Conservation (phyloP, 2,797 vertebrate species). For the Fistularia tabacaria region DNA sequence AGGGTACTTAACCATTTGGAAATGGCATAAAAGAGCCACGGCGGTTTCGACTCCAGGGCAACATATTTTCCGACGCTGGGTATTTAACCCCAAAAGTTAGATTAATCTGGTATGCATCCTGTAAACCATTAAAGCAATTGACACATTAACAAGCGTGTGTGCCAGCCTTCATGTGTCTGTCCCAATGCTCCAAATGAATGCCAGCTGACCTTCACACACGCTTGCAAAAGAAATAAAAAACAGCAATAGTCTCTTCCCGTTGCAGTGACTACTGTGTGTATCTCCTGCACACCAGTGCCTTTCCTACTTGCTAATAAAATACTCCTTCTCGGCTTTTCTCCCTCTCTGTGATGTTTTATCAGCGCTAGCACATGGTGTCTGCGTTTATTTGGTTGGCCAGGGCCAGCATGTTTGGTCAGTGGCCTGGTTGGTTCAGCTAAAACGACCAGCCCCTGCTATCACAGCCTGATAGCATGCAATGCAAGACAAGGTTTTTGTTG, state of each 20-base stretch:
- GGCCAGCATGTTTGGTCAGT: slow-evolving; percentile 25
- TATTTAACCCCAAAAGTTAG: slow-evolving; percentile 21
- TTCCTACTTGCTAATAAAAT: slow-evolving; percentile 7
- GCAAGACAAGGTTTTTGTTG: slow-evolving; percentile 33
- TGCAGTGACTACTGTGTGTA: slow-evolving; percentile 1
- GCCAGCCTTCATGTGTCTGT: slow-evolving; percentile 42
- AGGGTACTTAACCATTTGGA: slow-evolving; percentile 49
- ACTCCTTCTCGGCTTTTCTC: not conserved
- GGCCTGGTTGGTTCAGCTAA: slow-evolving; percentile 38
- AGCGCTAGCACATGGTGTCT: slow-evolving; percentile 34
- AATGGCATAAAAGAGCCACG: slow-evolving; percentile 44
- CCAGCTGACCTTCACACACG: slow-evolving; percentile 42
- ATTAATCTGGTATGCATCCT: slow-evolving; percentile 59
- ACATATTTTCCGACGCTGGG: slow-evolving; percentile 26
- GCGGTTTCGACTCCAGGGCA: slow-evolving; percentile 28
- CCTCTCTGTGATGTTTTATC: slow-evolving; percentile 37
- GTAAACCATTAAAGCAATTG: slow-evolving; percentile 68
- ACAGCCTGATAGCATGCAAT: slow-evolving; percentile 33
- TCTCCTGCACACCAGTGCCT: slow-evolving; percentile 1
- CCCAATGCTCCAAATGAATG: slow-evolving; percentile 47
- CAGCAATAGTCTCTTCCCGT: not conserved
- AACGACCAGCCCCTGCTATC: slow-evolving; percentile 40
- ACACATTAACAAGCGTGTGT: slow-evolving; percentile 65
- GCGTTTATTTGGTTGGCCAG: slow-evolving; percentile 43
- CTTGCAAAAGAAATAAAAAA: slow-evolving; percentile 3